Evolutionary conservation across 2,113 vertebrate genomes (phyloP), one percentile per base, ranked within the genome.

Genomic region (Festucalex cinctus): DNA sequence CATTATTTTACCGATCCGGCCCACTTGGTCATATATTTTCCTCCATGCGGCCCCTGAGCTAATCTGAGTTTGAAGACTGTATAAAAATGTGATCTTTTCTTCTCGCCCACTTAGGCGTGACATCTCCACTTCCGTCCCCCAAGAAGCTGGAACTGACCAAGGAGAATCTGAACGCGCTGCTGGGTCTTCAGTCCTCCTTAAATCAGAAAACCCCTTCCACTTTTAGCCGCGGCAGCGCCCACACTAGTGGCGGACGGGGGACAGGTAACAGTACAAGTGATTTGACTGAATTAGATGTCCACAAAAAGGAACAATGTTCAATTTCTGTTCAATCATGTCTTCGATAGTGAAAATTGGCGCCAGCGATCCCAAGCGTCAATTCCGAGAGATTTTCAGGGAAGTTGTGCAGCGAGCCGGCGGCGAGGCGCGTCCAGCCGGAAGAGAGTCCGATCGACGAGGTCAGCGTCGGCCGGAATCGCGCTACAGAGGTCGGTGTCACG

Each of bases 301-400:
- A 44, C 16, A 32, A 32, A 2, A n/a, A n/a, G n/a, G n/a, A n/a
- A n/a, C n/a, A n/a, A 32, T 32, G 28, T 32, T 32, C 2, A 32
- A 32, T 32, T 32, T 32, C 28, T 32, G 28, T 32, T 53, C 49
- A 22, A 57, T 88, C 63, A 28, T 60, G 58, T 63, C 20, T 65
- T 82, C 84, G 83, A 26, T 73, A 98, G 96, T 89, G 68, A 95
- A 94, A 85, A 75, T 91, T 17, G 78, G 67, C 64, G 79, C 85
- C 64, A 81, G 13, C 0, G 94, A 96, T 63, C 91, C 92, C 17
- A 95, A 89, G 69, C 93, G 91, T 73, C 93, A 87, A 59, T 66
- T 95, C 0, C 92, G 87, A 82, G 95, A 98, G 5, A 81, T 97
- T 75, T 96, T 94, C 70, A 91, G 90, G 81, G 96, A 97, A 78